Evolutionary conservation across 2,797 vertebrate species (phyloP), one percentile per base, ranked within the genome.

Genomic region (Gymnodraco acuticeps): DNA sequence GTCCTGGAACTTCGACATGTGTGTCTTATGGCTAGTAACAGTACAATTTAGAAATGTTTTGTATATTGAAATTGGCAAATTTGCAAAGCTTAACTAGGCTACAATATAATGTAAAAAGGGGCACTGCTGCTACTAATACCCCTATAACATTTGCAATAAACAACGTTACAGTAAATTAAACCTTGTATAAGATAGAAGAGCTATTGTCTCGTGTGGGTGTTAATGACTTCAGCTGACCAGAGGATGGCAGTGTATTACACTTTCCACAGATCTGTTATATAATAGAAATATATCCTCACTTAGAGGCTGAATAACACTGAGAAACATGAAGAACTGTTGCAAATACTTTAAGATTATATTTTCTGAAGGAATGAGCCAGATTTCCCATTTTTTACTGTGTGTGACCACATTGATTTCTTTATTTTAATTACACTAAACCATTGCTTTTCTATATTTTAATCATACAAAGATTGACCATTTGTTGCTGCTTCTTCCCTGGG

Each of bases 201-300:
- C 33, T 52, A 67, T 10, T 33, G 10, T 41, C 23, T 77, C 0
- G 60, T 48, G 3, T 13, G 1, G 46, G 0, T 74, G 23, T n/a
- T 23, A 13, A 4, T 71, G 42, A 38, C 61, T 27, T 19, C 10
- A 70, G 15, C 11, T 83, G 66, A 56, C 88, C 87, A 92, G 78
- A 67, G n/a, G 92, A 64, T 87, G 89, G 88, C 90, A 86, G 15
- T 87, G 27, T 78, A 17, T 59, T 15, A 11, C 66, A 72, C 73
- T 47, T 61, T n/a, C 51, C 33, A 17, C 17, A 75, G 33, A 54
- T 53, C 65, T 50, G 60, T 93, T 91, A 87, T 19, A 31, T 73
- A 89, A 93, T 81, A 54, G 2, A 66, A 80, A 69, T 46, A 53
- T 68, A 83, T 67, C 75, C 31, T 88, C 60, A 8, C 52, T 66